Evolutionary conservation across 1,140 invertebrate species (phyloP), one percentile per base, ranked within the genome.

Genomic region (Dinothrombium tinctorium): DNA sequence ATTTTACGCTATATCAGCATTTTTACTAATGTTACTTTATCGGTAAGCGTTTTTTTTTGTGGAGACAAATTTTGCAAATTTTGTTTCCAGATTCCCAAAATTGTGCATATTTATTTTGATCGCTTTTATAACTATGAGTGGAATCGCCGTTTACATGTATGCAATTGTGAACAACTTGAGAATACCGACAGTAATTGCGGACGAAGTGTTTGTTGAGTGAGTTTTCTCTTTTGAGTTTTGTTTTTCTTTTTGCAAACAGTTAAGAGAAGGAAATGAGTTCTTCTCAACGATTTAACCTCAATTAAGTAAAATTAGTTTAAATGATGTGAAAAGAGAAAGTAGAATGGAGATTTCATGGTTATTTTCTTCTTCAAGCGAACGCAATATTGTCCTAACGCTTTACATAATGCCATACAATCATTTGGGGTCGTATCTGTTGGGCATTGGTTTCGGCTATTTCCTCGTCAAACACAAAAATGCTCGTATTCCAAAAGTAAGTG

Each of bases 401-500:
- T 49, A 50, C 25, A 42, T 43, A 6, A 41, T 44, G 15, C 42
- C 41, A 14, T 50, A 46, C 26, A 43, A 39, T 32, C 49, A 50
- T 31, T 37, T 49, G 5, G 49, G 49, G 11, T 45, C 49, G 8
- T 48, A 44, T 23, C 36, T 45, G 23, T 36, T 47, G 3, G 49
- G 49, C 12, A 47, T 49, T 26, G 22, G 48, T n/a, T 15, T 38
- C 6, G 49, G 47, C 5, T 49, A 44, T 38, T 35, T 39, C 25
- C 33, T 48, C n/a, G 21, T 44, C 11, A 47, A 46, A 15, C 31
- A 43, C 21, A 31, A 41, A 14, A 4, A 24, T 17, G 14, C 31
- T 28, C 17, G 40, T 4, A 12, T 31, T 19, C 38, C 44, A 23
- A 43, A 40, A 36, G 46, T 47, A 41, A 37, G 40, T 33, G 12